Evolutionary conservation across 2,888 invertebrate species (phyloP), one percentile per base, ranked within the genome.

Genomic region (Gonocerus acuteangulatus): DNA sequence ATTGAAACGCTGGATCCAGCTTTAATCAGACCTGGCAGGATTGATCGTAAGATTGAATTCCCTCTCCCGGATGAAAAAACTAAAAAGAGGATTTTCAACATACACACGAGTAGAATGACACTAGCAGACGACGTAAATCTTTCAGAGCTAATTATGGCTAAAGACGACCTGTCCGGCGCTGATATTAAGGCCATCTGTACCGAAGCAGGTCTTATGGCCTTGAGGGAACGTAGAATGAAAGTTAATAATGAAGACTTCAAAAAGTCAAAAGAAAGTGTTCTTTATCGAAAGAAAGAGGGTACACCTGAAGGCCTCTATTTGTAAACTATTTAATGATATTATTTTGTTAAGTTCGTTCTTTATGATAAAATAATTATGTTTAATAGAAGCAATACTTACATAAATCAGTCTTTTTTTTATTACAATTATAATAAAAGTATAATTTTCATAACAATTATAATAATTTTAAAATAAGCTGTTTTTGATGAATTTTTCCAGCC

Each of bases 221-320:
- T 99, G 52, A 80, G 99, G 66, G 99, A 99, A 75, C 84, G 99
- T 59, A 84, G 99, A 69, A 99, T 99, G 99, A 97, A 96, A 76
- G 99, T 99, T 32, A 99, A 95, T 65, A 96, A 95, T 78, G 97
- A 99, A 75, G 99, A 99, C 76, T 99, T 99, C 75, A 92, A 93
- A 75, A 99, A 99, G 75, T 95, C 97, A 0, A 99, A 99, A 76
- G 99, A 99, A 74, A 99, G 95, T 77, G 97, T 99, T 23, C 80
- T 99, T 51, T 99, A 99, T 74, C 84, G 97, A 64, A 99, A 99
- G 80, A 97, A 99, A 74, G 99, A 99, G 78, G 97, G 97, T 67
- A 96, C 96, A 48, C 99, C 99, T 1, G 99, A 99, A 78, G 97
- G 97, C 68, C 83, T 99, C 61, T 99, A 99, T 79, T 83, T 99